A percentile compares a stretch with the other conserved stretches of the same genome.
These are phyloP conservation scores for Pelodiscus sinensis DNA, from an alignment of 2,113 vertebrate species.

Conservation along the genomic window DNA sequence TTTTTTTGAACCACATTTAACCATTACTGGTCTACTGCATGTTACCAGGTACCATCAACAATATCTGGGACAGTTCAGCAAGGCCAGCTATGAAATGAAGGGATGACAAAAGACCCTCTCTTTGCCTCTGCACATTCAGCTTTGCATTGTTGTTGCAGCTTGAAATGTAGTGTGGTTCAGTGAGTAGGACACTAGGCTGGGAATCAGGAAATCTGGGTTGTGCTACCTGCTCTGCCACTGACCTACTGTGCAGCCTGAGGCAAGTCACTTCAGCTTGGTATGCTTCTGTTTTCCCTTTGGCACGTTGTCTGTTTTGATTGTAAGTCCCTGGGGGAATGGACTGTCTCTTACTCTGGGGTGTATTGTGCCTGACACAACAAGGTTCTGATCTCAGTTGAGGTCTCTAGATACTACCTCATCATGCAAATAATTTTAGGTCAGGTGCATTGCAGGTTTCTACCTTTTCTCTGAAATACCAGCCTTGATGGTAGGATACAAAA, in stretches of 20 bases:
- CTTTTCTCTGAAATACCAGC: no score
- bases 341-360: neutral
- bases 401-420: neutral
- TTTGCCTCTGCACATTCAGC: no score
- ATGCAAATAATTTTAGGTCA: neutral
- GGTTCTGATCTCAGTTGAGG: neutral
- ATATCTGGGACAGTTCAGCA: neutral
- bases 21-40: neutral
- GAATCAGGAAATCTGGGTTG: neutral
- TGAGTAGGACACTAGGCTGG: neutral
- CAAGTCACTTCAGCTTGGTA: neutral
- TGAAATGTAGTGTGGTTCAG: neutral
- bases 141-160: neutral
- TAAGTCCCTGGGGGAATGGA: neutral
- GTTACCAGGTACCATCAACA: neutral
- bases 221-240: neutral
- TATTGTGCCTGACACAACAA: neutral
- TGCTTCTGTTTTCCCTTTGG: neutral
- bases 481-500: accelerated
- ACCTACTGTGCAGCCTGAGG: neutral
- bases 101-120: neutral
- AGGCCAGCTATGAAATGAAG: neutral
- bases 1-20: neutral
- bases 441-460: no score
- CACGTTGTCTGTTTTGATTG: neutral